Base-by-base conservation (phyloP, 1,140 invertebrate genomes). In the Pomacea maculata region DNA sequence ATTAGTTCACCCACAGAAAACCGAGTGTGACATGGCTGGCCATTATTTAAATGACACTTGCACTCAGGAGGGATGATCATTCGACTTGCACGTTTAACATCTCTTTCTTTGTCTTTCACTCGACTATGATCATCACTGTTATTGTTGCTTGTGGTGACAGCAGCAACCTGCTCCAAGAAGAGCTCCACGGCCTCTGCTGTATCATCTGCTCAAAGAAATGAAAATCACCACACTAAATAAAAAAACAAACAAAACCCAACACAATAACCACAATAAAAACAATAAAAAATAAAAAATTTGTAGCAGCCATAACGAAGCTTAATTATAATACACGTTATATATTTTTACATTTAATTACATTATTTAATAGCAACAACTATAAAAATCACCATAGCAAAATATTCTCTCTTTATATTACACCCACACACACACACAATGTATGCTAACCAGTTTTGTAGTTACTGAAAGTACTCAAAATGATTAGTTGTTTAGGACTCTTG, bases 41-140 rank as follows among this genome's bases (percentile, higher is more conserved):
- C 73, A 57, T 75, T 75, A 55, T 75, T 75, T 55, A 75, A 54
- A n/a, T 75, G 73, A 21, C 73, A 75, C 57, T 75, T 75, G 73
- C 73, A 75, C 21, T 75, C 73, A 7, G 73, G 73, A n/a, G 73
- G 73, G 21, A 75, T 75, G 54, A 57, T n/a, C 73, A 75, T 54
- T 21, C 55, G 45, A 21, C 52, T 75, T 45, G 73, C 73, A n/a
- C 45, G 21, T 55, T 75, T 75, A 52, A 75, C 29, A 52, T 75
- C 73, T 55, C 25, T 54, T 55, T 75, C 73, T 55, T 57, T 75
- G 73, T 75, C 73, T 54, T 75, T 75, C 45, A 52, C 55, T 57
- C 57, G 54, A 17, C 8, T 57, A n/a, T 52, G 29, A 6, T 75
- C 73, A 21, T 57, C 73, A 10, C 25, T 75, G 71, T 72, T 52